Percentiles rank a stretch among this genome's conserved stretches.
Conservation (phyloP, 1,140 invertebrate genomes). For the Planococcus citri region DNA sequence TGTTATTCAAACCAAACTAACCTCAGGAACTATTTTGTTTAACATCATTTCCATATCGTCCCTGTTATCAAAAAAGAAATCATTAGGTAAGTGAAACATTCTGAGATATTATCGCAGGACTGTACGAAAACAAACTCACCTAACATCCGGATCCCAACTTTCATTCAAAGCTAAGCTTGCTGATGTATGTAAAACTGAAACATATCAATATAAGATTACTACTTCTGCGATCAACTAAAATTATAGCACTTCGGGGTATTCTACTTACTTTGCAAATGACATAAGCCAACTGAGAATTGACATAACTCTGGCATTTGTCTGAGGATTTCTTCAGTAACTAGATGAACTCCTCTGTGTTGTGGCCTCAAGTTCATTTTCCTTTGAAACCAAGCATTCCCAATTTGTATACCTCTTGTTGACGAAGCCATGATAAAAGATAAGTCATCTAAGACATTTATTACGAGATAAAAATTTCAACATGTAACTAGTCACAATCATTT, state of each 20-base stretch:
- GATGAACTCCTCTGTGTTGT: conserved; percentile 84
- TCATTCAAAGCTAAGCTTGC: conserved; percentile 93
- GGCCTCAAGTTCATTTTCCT: conserved; percentile 87
- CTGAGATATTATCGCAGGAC: not conserved
- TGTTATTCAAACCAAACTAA: conserved; percentile 29
- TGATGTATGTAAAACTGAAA: conserved; percentile 91
- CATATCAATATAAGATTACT: conserved; percentile 29
- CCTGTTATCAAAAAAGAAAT: conserved; percentile 34
- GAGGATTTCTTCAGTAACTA: conserved; percentile 89
- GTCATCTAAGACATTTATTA: conserved; percentile 5
- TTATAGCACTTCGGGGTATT: conserved; percentile 19
- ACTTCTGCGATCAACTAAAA: not conserved
- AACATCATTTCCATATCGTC: conserved; percentile 99
- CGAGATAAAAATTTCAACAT: conserved; percentile 1
- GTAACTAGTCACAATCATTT: not conserved
- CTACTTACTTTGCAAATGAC: conserved; percentile 93
- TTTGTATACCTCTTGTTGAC: conserved; percentile 73
- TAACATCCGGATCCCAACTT: conserved; percentile 94
- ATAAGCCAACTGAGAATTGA: conserved; percentile 84
- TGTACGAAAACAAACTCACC: conserved; percentile 31
- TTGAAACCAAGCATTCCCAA: conserved; percentile 91
- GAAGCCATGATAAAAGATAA: conserved; percentile 59
- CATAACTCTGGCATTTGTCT: conserved; percentile 82
- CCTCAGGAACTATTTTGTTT: conserved; percentile 94
- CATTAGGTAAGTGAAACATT: not conserved